Base-by-base conservation (phyloP, 1,140 invertebrate genomes). In the Drosophila mayri region DNA sequence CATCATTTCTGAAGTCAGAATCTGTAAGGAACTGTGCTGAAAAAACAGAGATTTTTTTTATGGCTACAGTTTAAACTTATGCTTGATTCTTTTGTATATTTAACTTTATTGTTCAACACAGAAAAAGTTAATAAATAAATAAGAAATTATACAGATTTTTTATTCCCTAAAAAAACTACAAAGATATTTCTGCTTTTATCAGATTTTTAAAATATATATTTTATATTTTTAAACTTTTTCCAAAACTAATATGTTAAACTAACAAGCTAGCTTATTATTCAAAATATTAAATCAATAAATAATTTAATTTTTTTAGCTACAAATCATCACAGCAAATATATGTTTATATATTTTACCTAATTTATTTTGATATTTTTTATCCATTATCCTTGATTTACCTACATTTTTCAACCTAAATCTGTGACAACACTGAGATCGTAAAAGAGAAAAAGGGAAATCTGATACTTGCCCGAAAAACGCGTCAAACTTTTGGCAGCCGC, bases 401-500 rank as follows among this genome's bases (percentile, higher is more conserved):
- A n/a, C n/a, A n/a, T n/a, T n/a, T n/a, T n/a, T n/a, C n/a, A n/a
- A n/a, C n/a, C n/a, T n/a, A n/a, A n/a, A n/a, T n/a, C n/a, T n/a
- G n/a, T n/a, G n/a, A 1, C 66, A 68, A 10, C 66, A 68, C 66
- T 68, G 30, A 22, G 3, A 4, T 14, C 10, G 12, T 4, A 25
- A 25, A 22, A 12, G 22, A 10, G 30, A 35, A 22, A 55, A 52
- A 62, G 44, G 62, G 52, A 90, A 84, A 81, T 81, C 65, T 64
- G 73, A 88, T 78, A 78, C 67, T 47, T 16, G 20, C 47, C 22
- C 43, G 46, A 78, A 71, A 85, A 58, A 57, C 57, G 58, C 65
- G 76, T 84, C 72, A 88, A 87, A 77, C 52, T 88, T 83, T 83
- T 76, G 40, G 32, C 50, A 68, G 67, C 78, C 67, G 43, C 59